Base-by-base conservation (phyloP, 2,888 invertebrate species). In the Ceraclea dissimilis region DNA sequence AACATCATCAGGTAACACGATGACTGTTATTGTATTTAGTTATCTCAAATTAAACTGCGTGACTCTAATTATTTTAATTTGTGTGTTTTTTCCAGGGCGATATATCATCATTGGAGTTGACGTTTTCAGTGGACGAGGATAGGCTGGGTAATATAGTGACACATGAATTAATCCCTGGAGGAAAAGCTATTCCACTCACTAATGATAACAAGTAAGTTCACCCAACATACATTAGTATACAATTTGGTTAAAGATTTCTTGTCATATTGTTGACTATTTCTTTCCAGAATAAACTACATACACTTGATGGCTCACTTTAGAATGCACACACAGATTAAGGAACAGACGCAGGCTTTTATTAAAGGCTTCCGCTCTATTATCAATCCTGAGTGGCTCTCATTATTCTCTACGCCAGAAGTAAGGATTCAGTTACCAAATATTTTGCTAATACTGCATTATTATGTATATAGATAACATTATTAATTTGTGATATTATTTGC, bases 251-350 rank as follows among this genome's bases (percentile, higher is more conserved):
- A 26, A 26, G 4, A 26, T 26, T 26, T 6, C 39, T 39, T n/a
- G 13, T 8, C 13, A n/a, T n/a, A 26, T 10, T 26, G 26, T 26
- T 26, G n/a, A n/a, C n/a, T 8, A 39, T 13, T 39, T n/a, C 2
- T 33, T 79, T 80, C 55, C 72, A 93, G 93, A 75, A 96, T 99
- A 64, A 92, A 93, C 68, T 99, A 99, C 71, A 94, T 99, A 53
- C 99, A 99, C 72, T 79, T 93, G 68, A 95, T 96, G 93, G 99
- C 99, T 0, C 94, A 96, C 73, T 98, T 97, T 71, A 86, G 96
- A 62, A 97, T 99, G 93, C 93, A 97, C 70, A 88, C 90, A 8
- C 98, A 98, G 77, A 99, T 99, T 63, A 90, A 91, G 67, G 94
- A 97, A 64, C 99, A 99, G 74, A 95, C 96, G 0, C 84, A 88